A percentile compares a stretch with the other conserved stretches of the same genome.
These are phyloP conservation scores for Gnathonemus echidnorhynchus DNA, from an alignment of 2,113 vertebrate species.

Conservation along the genomic window DNA sequence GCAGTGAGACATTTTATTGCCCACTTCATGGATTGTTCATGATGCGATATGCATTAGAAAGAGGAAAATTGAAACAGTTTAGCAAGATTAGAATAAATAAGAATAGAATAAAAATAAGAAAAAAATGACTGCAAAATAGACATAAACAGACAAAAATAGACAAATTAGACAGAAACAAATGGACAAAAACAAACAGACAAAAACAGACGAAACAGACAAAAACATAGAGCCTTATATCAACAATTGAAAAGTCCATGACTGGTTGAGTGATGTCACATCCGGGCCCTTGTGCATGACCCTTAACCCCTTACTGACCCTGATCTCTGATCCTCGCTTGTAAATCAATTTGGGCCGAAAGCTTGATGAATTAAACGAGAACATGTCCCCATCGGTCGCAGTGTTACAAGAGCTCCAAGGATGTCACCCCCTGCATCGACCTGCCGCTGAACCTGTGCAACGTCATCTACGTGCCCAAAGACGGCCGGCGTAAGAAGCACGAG, in stretches of 20 bases:
- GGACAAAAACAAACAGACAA: not conserved
- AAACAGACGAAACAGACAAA: not conserved
- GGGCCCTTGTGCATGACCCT: not conserved
- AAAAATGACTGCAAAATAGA: not conserved
- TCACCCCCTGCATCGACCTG: slow-evolving; percentile 75
- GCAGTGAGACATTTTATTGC: not conserved
- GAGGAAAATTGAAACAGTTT: not conserved
- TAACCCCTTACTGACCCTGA: not conserved
- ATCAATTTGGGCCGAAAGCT: not conserved
- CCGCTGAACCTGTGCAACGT: slow-evolving; percentile 74
- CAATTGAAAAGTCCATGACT: not conserved
- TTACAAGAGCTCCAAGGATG: slow-evolving; percentile 94
- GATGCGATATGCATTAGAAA: not conserved
- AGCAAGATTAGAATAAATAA: not conserved
- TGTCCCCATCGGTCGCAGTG: slow-evolving; percentile 59
- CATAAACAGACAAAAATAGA: not conserved
- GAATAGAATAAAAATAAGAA: not conserved
- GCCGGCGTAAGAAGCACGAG: slow-evolving; percentile 89
- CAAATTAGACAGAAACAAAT: not conserved
- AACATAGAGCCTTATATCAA: not conserved
- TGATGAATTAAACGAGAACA: not conserved
- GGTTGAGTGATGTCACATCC: not conserved
- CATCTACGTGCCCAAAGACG: slow-evolving; percentile 86
- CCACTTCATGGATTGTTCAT: not conserved
- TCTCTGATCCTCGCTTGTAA: not conserved